Conservation (phyloP, 2,888 invertebrate species). For the Drosophila atroscutellata region DNA sequence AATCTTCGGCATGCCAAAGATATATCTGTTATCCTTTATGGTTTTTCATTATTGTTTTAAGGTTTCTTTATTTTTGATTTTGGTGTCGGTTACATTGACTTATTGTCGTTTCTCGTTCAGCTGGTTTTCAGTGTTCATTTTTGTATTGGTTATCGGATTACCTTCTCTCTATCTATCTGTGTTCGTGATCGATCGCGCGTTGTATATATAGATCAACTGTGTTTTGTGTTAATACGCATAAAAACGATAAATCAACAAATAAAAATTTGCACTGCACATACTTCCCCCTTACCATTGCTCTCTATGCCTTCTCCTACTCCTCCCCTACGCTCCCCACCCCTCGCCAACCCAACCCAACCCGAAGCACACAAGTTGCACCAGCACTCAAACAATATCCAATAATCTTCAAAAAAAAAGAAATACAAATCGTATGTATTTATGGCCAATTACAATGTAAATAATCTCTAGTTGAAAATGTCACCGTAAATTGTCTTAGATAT, state of each 20-base stretch:
- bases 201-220: constrained; percentile 17
- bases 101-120: constrained; percentile 14
- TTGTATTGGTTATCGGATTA: constrained; percentile 25
- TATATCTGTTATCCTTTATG: constrained; percentile 15
- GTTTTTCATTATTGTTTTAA: constrained; percentile 19
- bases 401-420: constrained; percentile 7
- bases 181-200: constrained; percentile 25
- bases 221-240: constrained; percentile 45
- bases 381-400: constrained; percentile 33
- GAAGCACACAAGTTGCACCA: constrained; percentile 45
- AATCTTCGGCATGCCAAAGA: constrained; percentile 21
- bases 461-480: constrained; percentile 39
- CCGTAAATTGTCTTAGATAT: constrained; percentile 40
- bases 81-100: constrained; percentile 48
- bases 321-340: neutral
- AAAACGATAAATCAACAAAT: constrained; percentile 29
- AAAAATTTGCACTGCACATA: constrained; percentile 42
- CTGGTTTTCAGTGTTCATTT: neutral
- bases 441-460: constrained; percentile 52
- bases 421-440: constrained; percentile 34
- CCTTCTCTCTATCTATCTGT: neutral
- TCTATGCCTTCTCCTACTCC: constrained; percentile 16
- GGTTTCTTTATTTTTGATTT: constrained; percentile 17
- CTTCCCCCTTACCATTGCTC: constrained; percentile 3
- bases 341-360: constrained; percentile 11